Base-by-base conservation (phyloP, 1,140 invertebrate species). In the Papilio dardanus region DNA sequence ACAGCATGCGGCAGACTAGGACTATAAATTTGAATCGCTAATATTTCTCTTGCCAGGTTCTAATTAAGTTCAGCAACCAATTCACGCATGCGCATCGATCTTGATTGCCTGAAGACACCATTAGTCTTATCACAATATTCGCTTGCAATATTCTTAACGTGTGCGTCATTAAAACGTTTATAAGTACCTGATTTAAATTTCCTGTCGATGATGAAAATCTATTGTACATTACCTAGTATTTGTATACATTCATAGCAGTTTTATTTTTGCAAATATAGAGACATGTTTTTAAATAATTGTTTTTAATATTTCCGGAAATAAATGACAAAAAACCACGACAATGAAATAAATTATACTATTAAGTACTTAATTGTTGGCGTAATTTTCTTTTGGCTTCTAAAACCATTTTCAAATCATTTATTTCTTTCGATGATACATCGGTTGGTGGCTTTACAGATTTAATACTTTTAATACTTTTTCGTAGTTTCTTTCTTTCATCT, bases 61-160 rank as follows among this genome's bases (percentile, higher is more conserved):
- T 92, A 92, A 90, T 89, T 92, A 92, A 90, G 81, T 83, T 81
- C 78, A 80, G 86, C 84, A 86, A 86, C 83, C 85, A 88, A 88
- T 89, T 89, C 85, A 79, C 86, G 80, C 84, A 84, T 88, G 87
- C 85, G 83, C 88, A 88, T 83, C 83, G 85, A 85, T 84, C 82
- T 75, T 75, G 76, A 74, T 76, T 80, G 90, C 90, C 88, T 71
- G 84, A 77, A 90, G 90, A 86, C 83, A 91, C 79, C 86, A 90
- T 92, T 87, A 86, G 78, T 90, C 86, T 84, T 84, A 78, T 81
- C 83, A 83, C 81, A 84, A 81, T 79, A 82, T 79, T 75, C 78
- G 77, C 76, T 74, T 75, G 71, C 40, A 40, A 46, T 73, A 73
- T 73, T 73, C 71, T 12, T 54, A 71, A 71, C 69, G 33, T 58